These are phyloP conservation scores for Typhlomys cinereus DNA, from an alignment of 2,113 vertebrate genomes.

Conservation along the genomic window DNA sequence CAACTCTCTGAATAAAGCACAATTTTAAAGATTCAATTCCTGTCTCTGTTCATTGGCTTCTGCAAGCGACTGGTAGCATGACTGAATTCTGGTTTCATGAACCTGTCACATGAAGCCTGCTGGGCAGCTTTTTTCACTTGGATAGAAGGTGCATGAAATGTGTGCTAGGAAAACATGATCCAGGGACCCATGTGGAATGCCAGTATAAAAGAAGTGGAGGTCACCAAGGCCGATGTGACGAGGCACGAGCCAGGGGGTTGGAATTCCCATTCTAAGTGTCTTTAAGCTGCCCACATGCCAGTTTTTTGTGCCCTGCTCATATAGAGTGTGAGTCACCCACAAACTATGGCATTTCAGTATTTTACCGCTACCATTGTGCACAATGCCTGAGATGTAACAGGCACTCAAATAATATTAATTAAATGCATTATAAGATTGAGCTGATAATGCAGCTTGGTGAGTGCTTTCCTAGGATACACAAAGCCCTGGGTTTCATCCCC, in stretches of 20 bases:
- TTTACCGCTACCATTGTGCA: neutral
- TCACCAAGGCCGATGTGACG: neutral
- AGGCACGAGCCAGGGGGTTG: neutral
- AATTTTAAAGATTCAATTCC: neutral
- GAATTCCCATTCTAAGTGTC: neutral
- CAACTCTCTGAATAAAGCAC: neutral
- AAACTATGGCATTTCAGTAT: neutral
- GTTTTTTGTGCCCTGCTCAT: neutral
- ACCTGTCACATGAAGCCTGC: neutral
- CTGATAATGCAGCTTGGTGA: neutral
- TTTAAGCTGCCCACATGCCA: neutral
- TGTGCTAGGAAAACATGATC: neutral
- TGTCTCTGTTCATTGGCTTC: neutral
- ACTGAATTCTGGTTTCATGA: neutral
- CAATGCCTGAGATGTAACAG: neutral
- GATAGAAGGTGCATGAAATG: neutral
- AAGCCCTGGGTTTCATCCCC: too few species aligned
- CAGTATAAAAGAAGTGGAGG: neutral
- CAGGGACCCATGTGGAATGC: neutral
- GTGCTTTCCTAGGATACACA: too few species aligned
- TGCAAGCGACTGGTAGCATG: neutral
- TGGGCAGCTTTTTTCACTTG: neutral
- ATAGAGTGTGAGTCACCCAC: neutral
- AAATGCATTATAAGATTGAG: neutral
- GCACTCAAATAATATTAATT: neutral